Evolutionary conservation across 2,113 vertebrate genomes (phyloP).

Genomic region (Zapus hudsonius): DNA sequence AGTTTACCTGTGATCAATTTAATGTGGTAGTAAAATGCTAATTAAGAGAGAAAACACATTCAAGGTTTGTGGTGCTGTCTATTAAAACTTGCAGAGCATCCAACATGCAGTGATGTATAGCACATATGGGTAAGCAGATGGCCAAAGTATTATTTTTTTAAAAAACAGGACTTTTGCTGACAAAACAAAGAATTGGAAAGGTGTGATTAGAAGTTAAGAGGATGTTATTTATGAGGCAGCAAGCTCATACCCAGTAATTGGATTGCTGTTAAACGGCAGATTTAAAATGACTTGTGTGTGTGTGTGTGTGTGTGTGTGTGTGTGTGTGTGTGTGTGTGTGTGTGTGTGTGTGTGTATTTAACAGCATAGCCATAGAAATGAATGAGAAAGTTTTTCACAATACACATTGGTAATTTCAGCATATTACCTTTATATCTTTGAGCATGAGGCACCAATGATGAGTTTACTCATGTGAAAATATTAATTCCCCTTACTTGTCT

Average conservation of each 20-base stretch:
- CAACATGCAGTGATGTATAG: constrained; percentile 76
- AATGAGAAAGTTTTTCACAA: constrained; percentile 40
- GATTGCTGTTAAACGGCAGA: constrained; percentile 76
- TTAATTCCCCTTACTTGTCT: neutral
- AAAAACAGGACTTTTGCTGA: constrained; percentile 84
- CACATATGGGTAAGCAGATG: constrained; percentile 84
- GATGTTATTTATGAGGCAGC: constrained; percentile 76
- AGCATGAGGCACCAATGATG: neutral
- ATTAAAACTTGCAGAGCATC: constrained; percentile 81
- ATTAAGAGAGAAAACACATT: constrained; percentile 79
- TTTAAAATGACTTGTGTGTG: constrained; percentile 44
- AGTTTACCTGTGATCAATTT: constrained; percentile 85
- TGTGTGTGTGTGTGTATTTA: neutral
- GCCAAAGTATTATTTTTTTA: constrained; percentile 82
- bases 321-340: too few species aligned
- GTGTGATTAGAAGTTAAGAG: constrained; percentile 78
- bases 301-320: too few species aligned
- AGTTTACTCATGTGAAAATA: neutral
- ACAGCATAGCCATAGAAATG: neutral
- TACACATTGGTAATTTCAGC: neutral
- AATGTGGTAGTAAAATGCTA: constrained; percentile 81
- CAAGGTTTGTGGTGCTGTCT: constrained; percentile 72
- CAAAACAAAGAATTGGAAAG: constrained; percentile 82
- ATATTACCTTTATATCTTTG: neutral
- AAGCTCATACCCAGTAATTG: constrained; percentile 67